Base-by-base conservation (phyloP, 2,113 vertebrate genomes). In the Petroica traversi region DNA sequence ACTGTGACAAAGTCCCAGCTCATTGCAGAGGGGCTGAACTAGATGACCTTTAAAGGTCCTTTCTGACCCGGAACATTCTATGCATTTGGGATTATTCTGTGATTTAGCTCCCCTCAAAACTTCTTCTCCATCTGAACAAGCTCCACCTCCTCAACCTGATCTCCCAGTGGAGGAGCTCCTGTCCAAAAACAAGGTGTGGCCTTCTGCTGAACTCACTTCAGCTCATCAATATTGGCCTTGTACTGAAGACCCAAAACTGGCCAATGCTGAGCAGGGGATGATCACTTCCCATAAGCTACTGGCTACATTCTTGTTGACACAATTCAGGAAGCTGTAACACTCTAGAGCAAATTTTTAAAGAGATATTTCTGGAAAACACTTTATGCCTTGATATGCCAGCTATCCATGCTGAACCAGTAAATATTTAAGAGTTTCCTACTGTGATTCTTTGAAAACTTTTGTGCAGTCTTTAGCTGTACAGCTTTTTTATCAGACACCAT, bases 161-260 rank as follows among this genome's bases (percentile, higher is more conserved):
- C 12, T 54, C 9, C 34, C 28, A 49, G 23, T 17, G 18, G n/a
- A 63, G 45, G 16, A 73, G 41, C 4, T 58, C 15, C 34, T 54
- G 15, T 9, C 33, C 13, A 25, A 18, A 36, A 61, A 14, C 18
- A 12, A 11, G 0, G 0, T 6, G 17, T 75, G 19, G 8, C 31
- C 28, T 64, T 69, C 36, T 61, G 46, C 38, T 71, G 55, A 88
- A 41, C 40, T 64, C 26, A 34, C 40, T 64, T 45, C 40, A 61
- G 31, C 63, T 82, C 69, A 55, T 45, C 16, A n/a, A n/a, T 8
- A 72, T 1, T 1, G 1, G 14, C 58, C 20, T 41, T 51, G 24
- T 29, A 64, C 28, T 23, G 19, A 4, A 81, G 41, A 36, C 74
- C 12, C 29, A 31, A 18, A 52, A 80, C 16, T 66, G 55, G 58